Base-by-base conservation (phyloP, 2,113 vertebrate species). In the Acrocephalus kingi region DNA sequence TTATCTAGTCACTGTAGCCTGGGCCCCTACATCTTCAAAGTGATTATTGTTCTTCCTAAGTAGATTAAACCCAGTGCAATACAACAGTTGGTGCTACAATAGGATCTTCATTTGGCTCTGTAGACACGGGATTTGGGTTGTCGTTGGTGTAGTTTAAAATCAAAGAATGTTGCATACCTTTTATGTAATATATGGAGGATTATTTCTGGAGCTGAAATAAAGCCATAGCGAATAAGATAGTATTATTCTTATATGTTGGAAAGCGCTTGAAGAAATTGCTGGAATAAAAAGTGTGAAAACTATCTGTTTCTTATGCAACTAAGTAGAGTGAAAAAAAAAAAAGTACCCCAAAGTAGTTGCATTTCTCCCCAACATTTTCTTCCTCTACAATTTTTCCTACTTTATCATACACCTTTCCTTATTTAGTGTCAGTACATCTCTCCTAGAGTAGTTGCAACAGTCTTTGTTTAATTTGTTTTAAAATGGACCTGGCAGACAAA, bases 141-240 rank as follows among this genome's bases (percentile, higher is more conserved):
- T 84, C 25, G 15, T 61, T 63, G 37, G 25, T 54, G 16, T 75
- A 55, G 66, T 82, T 87, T 56, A 79, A 23, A 89, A 84, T 54
- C 45, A 46, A 89, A 61, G 49, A 55, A 58, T 61, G 46, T 61
- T 58, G 23, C 46, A 30, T 49, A 82, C 24, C 21, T 31, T 84
- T 88, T 4, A 0, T 93, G 56, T 79, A 83, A 58, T 73, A 55
- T 37, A 35, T 10, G 69, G 41, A 68, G 33, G 45, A 64, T 95
- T 94, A 75, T 79, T 87, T 86, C 54, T 82, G 71, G 22, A 89
- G 56, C 45, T 91, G n/a, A 85, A 93, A 87, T 87, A 89, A 93
- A 94, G 41, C 37, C 27, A 51, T 54, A 82, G 45, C 33, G 89
- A 72, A 54, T 76, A 87, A 52, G 64, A 67, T 45, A 39, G 48